Conservation (phyloP, 2,888 invertebrate genomes). For the Synanthedon andrenaeformis region DNA sequence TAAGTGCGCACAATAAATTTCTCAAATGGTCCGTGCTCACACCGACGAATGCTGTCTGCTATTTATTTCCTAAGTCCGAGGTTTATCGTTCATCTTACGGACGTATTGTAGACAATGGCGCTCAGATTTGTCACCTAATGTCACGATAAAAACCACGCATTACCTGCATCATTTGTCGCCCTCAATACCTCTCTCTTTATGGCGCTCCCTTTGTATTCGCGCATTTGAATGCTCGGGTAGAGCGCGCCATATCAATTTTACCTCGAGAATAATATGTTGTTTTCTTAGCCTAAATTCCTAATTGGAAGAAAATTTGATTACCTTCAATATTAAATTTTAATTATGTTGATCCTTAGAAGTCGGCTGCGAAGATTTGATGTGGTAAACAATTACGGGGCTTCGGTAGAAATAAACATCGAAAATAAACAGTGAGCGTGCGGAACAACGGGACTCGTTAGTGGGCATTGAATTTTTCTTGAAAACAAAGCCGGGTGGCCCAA, state of each 20-base stretch:
- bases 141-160: conserved; percentile 39
- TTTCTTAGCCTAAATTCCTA: conserved; percentile 13
- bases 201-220: conserved; percentile 22
- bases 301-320: conserved; percentile 23
- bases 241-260: conserved; percentile 15
- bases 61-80: conserved; percentile 57
- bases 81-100: conserved; percentile 45
- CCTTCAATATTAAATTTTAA: conserved; percentile 30
- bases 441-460: conserved; percentile 35
- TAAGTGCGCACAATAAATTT: conserved; percentile 69
- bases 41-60: conserved; percentile 55
- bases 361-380: conserved; percentile 24
- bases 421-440: conserved; percentile 20
- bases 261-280: conserved; percentile 9
- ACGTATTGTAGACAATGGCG: conserved; percentile 43
- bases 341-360: conserved; percentile 25
- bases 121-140: conserved; percentile 48
- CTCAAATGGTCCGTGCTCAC: conserved; percentile 64
- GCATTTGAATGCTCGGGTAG: not conserved
- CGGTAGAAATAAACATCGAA: conserved; percentile 16
- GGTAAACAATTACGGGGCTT: conserved; percentile 30
- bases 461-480: conserved; percentile 32
- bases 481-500: conserved; percentile 32
- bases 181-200: conserved; percentile 23
- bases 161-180: conserved; percentile 32